A percentile compares a stretch with the other conserved stretches of the same genome.
Evolutionary conservation across 2,797 vertebrate species (phyloP).

Genomic region (Brachyalestes nurse): DNA sequence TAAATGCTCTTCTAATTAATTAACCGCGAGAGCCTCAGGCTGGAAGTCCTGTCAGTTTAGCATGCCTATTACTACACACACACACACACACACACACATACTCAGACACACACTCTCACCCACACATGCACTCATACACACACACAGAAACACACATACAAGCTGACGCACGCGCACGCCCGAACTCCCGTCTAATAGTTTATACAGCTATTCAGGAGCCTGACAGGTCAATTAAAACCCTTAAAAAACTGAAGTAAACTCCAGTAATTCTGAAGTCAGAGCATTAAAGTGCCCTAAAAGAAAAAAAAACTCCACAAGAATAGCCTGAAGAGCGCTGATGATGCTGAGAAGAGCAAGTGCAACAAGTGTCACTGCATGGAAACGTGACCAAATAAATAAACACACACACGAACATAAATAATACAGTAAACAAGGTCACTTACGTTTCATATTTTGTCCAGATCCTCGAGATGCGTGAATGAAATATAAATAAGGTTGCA

Average conservation of each 20-base stretch:
- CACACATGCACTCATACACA: too few relatives aligned
- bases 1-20: conserved; percentile 78
- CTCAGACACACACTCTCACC: neutral
- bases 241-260: too few relatives aligned
- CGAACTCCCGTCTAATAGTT: neutral
- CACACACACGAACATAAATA: neutral
- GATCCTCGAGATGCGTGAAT: conserved; percentile 65
- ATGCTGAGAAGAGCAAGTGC: neutral
- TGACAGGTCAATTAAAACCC: too few relatives aligned
- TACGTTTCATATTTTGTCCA: conserved; percentile 84
- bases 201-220: neutral
- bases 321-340: too few relatives aligned
- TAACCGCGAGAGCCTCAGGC: conserved; percentile 72
- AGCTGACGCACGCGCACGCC: too few relatives aligned
- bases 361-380: neutral
- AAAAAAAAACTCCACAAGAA: too few relatives aligned
- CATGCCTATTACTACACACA: neutral
- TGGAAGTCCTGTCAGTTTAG: conserved; percentile 53
- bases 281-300: too few relatives aligned
- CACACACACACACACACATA: neutral
- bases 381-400: neutral
- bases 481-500: conserved; percentile 54
- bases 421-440: conserved; percentile 61
- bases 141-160: too few relatives aligned
- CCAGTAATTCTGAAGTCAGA: too few relatives aligned